These are phyloP conservation scores for Trissolcus basalis DNA, from an alignment of 1,140 invertebrate genomes.

Conservation along the genomic window DNA sequence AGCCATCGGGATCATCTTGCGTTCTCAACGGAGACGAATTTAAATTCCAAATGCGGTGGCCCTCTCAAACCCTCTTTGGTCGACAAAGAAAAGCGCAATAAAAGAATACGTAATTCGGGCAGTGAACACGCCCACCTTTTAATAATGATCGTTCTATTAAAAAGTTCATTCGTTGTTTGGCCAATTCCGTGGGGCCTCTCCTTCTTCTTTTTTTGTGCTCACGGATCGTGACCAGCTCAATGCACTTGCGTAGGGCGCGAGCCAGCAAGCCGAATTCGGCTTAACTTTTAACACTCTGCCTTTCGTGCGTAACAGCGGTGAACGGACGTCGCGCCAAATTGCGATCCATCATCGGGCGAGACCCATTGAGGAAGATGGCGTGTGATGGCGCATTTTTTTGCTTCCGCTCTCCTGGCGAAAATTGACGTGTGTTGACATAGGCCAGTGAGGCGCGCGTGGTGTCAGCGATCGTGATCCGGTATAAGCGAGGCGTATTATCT, in stretches of 20 bases:
- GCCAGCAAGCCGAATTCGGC: conserved; percentile 66
- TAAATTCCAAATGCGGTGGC: neutral
- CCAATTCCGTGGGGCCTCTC: conserved; percentile 21
- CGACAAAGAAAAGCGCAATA: neutral
- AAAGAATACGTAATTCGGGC: neutral
- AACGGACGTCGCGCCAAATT: conserved; percentile 37
- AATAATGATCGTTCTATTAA: conserved; percentile 14
- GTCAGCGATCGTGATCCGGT: conserved; percentile 46
- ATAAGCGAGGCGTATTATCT: conserved; percentile 41
- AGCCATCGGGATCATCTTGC: no score
- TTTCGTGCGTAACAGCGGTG: conserved; percentile 57
- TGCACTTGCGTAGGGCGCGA: conserved; percentile 67
- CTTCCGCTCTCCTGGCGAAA: conserved; percentile 21
- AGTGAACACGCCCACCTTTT: neutral
- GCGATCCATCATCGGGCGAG: conserved; percentile 40
- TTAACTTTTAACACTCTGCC: conserved; percentile 68
- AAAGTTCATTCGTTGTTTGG: conserved; percentile 10
- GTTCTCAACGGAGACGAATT: neutral
- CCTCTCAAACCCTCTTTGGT: neutral
- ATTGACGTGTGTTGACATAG: conserved; percentile 38
- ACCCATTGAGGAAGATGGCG: conserved; percentile 22
- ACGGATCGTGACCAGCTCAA: conserved; percentile 71
- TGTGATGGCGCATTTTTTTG: conserved; percentile 42
- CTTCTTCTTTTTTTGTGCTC: conserved; percentile 30
- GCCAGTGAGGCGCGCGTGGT: conserved; percentile 3